phyloP scores from a whole-genome alignment of 2,113 vertebrate genomes.

The Sula dactylatra region DNA sequence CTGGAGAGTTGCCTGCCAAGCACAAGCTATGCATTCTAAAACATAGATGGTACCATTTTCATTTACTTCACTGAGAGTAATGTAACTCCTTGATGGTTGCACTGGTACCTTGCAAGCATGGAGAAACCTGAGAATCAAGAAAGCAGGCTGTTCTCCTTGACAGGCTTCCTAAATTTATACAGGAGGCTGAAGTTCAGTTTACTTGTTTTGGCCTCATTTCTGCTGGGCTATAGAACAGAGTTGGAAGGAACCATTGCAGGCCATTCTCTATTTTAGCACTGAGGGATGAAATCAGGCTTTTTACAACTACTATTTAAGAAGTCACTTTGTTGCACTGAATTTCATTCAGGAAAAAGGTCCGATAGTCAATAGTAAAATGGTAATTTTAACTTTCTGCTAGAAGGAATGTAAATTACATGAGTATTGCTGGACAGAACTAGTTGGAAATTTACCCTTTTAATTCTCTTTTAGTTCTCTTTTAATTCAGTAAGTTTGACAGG shows the following conservation, averaged over 20 bases:
- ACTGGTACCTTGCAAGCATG: background rate
- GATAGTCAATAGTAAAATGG: background rate
- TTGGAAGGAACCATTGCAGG: background rate
- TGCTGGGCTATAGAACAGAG: background rate
- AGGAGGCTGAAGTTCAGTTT: background rate
- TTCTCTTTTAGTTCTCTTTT: background rate
- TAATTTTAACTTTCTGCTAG: background rate
- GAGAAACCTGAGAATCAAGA: background rate
- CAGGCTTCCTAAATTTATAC: background rate
- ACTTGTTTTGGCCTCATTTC: background rate
- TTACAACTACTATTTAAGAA: background rate
- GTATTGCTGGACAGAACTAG: background rate
- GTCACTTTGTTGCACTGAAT: background rate
- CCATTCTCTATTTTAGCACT: background rate
- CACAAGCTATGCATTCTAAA: background rate
- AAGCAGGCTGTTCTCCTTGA: background rate
- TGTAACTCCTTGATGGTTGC: background rate
- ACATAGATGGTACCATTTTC: background rate
- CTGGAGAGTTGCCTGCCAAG: background rate
- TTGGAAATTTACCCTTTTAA: background rate
- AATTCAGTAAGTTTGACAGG: background rate
- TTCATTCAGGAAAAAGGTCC: background rate
- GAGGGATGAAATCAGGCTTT: background rate
- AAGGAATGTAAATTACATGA: background rate
- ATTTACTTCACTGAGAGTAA: background rate